phyloP scores from a whole-genome alignment of 2,113 vertebrate species.

The Ranitomeya variabilis region DNA sequence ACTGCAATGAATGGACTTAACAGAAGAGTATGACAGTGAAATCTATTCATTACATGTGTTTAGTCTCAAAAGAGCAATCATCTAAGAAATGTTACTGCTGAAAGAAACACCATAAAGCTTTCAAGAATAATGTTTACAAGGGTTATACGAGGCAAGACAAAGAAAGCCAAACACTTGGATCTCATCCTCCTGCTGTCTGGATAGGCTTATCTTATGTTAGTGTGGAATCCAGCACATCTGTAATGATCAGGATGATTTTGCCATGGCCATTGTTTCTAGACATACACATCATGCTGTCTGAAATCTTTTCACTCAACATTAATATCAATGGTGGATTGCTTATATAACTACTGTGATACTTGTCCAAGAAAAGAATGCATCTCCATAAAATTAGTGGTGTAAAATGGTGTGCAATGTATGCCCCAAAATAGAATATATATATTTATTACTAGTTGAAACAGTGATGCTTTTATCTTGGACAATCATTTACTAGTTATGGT shows the following conservation, averaged over 20 bases:
- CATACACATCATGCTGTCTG: no score
- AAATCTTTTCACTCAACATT: neutral
- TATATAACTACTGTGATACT: neutral
- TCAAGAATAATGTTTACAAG: conserved; percentile 52
- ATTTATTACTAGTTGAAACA: no score
- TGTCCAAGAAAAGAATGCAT: no score
- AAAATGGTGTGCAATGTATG: no score
- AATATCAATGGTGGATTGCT: neutral
- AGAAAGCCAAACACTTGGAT: conserved; percentile 34
- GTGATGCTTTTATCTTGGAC: no score
- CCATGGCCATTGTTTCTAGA: neutral
- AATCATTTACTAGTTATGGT: no score
- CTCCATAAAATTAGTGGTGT: no score
- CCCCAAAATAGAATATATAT: no score
- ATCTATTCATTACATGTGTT: conserved; percentile 51
- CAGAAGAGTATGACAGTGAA: conserved; percentile 33
- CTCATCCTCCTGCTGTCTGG: conserved; percentile 2
- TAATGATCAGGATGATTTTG: neutral
- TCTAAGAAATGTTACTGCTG: conserved; percentile 43
- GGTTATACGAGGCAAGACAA: conserved; percentile 40
- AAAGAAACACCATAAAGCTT: conserved; percentile 44
- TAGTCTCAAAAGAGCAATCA: conserved; percentile 45
- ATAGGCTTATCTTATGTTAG: conserved; percentile 16
- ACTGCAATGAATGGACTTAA: conserved; percentile 24
- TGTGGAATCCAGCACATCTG: conserved; percentile 26